phyloP scores from a whole-genome alignment of 53 echinoderm and acorn worm genomes.

The Zoroaster sp. region DNA sequence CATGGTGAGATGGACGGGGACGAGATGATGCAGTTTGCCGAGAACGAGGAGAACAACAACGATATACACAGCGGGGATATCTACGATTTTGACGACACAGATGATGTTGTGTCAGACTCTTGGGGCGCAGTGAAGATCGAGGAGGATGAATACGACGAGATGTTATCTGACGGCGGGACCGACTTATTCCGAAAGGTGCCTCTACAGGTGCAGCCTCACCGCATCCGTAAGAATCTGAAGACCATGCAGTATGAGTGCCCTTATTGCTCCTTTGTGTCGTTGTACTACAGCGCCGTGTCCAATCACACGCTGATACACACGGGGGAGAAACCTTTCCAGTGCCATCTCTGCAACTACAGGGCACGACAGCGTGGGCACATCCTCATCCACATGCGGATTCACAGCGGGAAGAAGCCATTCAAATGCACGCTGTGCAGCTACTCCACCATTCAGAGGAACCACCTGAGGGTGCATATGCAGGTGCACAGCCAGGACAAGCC shows the following conservation, averaged over 20 bases:
- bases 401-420: conserved; percentile 83
- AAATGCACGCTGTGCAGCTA: conserved; percentile 79
- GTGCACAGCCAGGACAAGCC: conserved; percentile 71
- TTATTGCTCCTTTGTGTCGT: conserved; percentile 70
- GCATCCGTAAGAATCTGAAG: conserved; percentile 66
- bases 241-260: conserved; percentile 77
- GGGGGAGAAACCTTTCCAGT: conserved; percentile 82
- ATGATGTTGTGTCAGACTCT: background rate
- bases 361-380: conserved; percentile 83
- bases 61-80: background rate
- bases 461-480: conserved; percentile 78
- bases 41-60: conserved; percentile 27
- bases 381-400: conserved; percentile 91
- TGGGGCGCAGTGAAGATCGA: background rate
- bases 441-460: conserved; percentile 79
- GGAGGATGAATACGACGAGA: background rate
- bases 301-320: conserved; percentile 87
- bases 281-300: conserved; percentile 84
- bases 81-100: background rate
- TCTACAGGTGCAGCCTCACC: conserved; percentile 41
- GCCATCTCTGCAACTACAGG: conserved; percentile 76
- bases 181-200: background rate
- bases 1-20: background rate
- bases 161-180: background rate
- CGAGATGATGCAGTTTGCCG: background rate